phyloP scores from a whole-genome alignment of 2,888 invertebrate genomes.

The Trichogramma dendrolimi region DNA sequence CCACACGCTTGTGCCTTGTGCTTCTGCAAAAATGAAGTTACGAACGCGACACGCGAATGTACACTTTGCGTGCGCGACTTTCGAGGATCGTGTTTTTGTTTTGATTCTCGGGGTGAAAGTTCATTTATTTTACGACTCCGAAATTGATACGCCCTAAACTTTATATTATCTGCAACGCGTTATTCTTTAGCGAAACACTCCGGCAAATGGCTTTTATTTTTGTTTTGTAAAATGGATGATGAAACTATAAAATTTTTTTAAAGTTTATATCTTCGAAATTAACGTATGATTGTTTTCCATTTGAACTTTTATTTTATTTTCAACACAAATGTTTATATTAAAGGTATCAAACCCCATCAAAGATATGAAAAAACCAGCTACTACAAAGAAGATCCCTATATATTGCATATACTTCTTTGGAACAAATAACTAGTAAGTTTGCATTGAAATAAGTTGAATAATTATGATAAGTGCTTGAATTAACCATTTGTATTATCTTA shows the following conservation, averaged over 20 bases:
- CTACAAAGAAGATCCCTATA: conserved; percentile 65
- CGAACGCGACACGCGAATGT: too few species aligned
- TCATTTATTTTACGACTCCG: too few species aligned
- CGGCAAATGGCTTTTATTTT: not conserved
- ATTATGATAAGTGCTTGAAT: not conserved
- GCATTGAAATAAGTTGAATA: conserved; percentile 3
- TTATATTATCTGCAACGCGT: too few species aligned
- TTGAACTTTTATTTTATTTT: conserved; percentile 1
- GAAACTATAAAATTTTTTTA: not conserved
- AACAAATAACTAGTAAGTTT: conserved; percentile 89
- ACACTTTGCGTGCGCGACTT: not conserved
- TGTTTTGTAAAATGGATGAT: not conserved
- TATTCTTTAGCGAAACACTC: too few species aligned
- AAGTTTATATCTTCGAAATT: not conserved
- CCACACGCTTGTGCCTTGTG: too few species aligned
- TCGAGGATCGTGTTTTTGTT: conserved; percentile 1
- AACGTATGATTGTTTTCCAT: not conserved
- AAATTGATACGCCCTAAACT: too few species aligned
- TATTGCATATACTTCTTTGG: conserved; percentile 93
- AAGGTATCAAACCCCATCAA: conserved; percentile 79
- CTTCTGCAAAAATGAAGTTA: too few species aligned
- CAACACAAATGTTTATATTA: conserved; percentile 43
- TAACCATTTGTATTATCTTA: conserved; percentile 41
- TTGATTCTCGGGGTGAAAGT: not conserved
- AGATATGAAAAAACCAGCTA: conserved; percentile 70